phyloP scores from a whole-genome alignment of 2,113 vertebrate species.

The Aphyosemion australe region DNA sequence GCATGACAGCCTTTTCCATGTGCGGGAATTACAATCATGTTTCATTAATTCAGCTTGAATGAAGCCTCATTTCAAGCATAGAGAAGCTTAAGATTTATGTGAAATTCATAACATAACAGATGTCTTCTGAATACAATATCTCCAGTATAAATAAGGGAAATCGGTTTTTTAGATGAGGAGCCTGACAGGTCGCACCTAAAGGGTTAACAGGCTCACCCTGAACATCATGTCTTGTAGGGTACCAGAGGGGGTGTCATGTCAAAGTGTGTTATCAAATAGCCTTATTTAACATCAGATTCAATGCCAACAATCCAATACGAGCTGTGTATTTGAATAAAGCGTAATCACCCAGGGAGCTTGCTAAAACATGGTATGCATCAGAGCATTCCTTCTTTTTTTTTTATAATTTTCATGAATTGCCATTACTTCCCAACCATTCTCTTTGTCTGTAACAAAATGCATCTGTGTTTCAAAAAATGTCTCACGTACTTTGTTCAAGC shows the following conservation, averaged over 20 bases:
- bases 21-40: slow-evolving; percentile 97
- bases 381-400: slow-evolving; percentile 77
- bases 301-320: slow-evolving; percentile 81
- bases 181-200: slow-evolving; percentile 78
- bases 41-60: slow-evolving; percentile 98
- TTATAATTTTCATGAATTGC: slow-evolving; percentile 85
- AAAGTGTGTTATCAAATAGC: slow-evolving; percentile 89
- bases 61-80: slow-evolving; percentile 96
- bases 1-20: slow-evolving; percentile 91
- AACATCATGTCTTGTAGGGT: slow-evolving; percentile 78
- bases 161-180: slow-evolving; percentile 60
- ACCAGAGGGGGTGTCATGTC: slow-evolving; percentile 90
- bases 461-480: slow-evolving; percentile 82
- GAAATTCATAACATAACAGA: slow-evolving; percentile 99
- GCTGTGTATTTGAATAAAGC: slow-evolving; percentile 78
- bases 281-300: slow-evolving; percentile 84
- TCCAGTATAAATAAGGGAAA: slow-evolving; percentile 80
- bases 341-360: slow-evolving; percentile 71
- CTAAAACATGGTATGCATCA: slow-evolving; percentile 69
- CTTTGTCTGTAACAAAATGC: slow-evolving; percentile 81
- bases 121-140: slow-evolving; percentile 92
- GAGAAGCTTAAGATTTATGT: slow-evolving; percentile 98
- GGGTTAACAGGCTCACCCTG: slow-evolving; percentile 81
- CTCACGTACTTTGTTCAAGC: slow-evolving; percentile 79
- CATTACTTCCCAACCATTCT: slow-evolving; percentile 73